Conservation (phyloP, 2,888 invertebrate species). For the Drosophila gaucha region DNA sequence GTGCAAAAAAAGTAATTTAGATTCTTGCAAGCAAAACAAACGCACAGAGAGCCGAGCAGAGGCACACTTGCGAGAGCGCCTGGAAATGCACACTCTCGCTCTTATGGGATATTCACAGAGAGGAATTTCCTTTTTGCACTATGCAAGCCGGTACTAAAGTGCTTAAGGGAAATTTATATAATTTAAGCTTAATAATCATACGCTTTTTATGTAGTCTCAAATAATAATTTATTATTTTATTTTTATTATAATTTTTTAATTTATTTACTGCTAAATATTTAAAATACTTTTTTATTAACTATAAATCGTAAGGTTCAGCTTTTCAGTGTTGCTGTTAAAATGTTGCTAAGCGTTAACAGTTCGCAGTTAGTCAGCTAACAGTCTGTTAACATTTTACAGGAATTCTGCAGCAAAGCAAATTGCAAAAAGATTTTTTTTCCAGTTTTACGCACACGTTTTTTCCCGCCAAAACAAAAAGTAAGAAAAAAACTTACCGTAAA, state of each 20-base stretch:
- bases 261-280: not conserved
- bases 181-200: too few species aligned
- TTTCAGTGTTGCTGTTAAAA: not conserved
- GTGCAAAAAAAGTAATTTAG: slow-evolving; percentile 2
- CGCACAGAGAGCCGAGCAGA: slow-evolving; percentile 16
- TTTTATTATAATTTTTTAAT: not conserved
- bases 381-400: slow-evolving; percentile 29
- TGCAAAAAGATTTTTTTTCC: slow-evolving; percentile 13
- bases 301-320: not conserved
- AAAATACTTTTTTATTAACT: not conserved
- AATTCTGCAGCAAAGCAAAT: slow-evolving; percentile 46
- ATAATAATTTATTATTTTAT: not conserved
- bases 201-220: not conserved
- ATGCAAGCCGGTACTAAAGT: not conserved
- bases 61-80: slow-evolving; percentile 9
- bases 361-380: slow-evolving; percentile 12
- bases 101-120: not conserved
- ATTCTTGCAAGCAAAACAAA: slow-evolving; percentile 53
- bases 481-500: slow-evolving; percentile 59
- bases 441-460: slow-evolving; percentile 23
- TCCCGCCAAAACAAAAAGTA: slow-evolving; percentile 59
- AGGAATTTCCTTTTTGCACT: slow-evolving; percentile 9
- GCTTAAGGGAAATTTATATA: not conserved
- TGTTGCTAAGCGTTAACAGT: slow-evolving; percentile 34
- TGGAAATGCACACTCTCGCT: not conserved